A percentile compares a stretch with the other conserved stretches of the same genome.
phyloP scores from a whole-genome alignment of 1,140 invertebrate genomes.

The Musca vetustissima region DNA sequence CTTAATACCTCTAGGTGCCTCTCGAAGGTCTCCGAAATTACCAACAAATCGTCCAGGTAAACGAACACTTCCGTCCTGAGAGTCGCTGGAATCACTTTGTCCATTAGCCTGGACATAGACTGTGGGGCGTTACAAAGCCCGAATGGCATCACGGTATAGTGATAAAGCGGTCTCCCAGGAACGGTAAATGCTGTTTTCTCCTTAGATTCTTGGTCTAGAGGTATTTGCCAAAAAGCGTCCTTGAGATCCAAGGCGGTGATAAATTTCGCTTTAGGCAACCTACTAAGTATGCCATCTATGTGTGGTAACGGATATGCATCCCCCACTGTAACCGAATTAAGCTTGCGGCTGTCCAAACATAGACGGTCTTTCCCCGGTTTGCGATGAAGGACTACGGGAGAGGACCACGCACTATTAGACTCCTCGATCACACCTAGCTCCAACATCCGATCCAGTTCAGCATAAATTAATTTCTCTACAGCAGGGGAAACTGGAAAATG shows the following conservation, averaged over 20 bases:
- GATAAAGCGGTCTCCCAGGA: conserved; percentile 37
- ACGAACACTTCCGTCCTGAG: conserved; percentile 33
- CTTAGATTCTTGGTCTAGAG: conserved; percentile 8
- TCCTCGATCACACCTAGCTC: conserved; percentile 29
- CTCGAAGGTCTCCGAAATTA: conserved; percentile 11
- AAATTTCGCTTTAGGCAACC: conserved; percentile 25
- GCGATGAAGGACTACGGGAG: conserved; percentile 8
- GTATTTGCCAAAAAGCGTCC: conserved; percentile 27
- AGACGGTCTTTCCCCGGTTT: conserved; percentile 24
- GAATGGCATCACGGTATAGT: conserved; percentile 40
- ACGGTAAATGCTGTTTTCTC: conserved; percentile 52
- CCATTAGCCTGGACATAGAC: conserved; percentile 29
- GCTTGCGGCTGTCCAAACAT: conserved; percentile 23
- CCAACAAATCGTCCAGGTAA: conserved; percentile 30
- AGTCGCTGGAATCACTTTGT: conserved; percentile 33
- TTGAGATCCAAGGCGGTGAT: conserved; percentile 20
- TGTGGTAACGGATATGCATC: conserved; percentile 26
- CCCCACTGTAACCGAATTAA: conserved; percentile 16
- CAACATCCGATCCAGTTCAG: conserved; percentile 28
- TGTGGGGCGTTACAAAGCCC: conserved; percentile 28
- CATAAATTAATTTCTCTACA: conserved; percentile 29
- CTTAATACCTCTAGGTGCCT: conserved; percentile 10
- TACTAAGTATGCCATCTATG: conserved; percentile 25
- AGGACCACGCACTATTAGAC: conserved; percentile 30
- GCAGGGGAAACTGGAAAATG: conserved; percentile 29